phyloP scores from a whole-genome alignment of 2,888 invertebrate genomes.

The Parnassius smintheus region DNA sequence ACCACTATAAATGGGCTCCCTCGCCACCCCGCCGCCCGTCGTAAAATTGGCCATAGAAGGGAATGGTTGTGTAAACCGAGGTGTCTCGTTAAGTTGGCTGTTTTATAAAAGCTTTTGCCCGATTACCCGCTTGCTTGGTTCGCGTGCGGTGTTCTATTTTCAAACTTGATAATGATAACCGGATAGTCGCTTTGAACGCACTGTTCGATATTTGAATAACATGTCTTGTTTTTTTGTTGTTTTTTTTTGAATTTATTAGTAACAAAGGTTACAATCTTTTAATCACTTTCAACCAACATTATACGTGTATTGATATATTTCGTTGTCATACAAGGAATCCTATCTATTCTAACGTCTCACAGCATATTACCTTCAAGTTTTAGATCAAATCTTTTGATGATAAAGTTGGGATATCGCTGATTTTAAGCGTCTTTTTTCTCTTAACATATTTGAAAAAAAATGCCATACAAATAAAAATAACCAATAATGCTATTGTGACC shows the following conservation, averaged over 20 bases:
- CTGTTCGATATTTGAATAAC: slow-evolving; percentile 29
- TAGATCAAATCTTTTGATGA: too few species aligned
- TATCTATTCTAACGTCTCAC: too few species aligned
- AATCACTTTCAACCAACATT: too few species aligned
- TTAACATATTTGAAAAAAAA: too few species aligned
- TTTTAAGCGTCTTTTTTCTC: too few species aligned
- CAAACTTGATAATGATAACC: slow-evolving; percentile 78
- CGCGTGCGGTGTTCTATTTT: slow-evolving; percentile 79
- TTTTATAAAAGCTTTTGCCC: slow-evolving; percentile 72
- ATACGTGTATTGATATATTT: too few species aligned
- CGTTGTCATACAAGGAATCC: too few species aligned
- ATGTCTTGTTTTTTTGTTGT: slow-evolving; percentile 5
- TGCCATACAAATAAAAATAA: too few species aligned
- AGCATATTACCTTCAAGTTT: too few species aligned
- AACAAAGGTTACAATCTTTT: too few species aligned
- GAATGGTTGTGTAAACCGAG: slow-evolving; percentile 61
- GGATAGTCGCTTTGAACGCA: slow-evolving; percentile 49
- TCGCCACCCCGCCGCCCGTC: slow-evolving; percentile 49
- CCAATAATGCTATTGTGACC: too few species aligned
- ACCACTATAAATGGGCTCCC: slow-evolving; percentile 60
- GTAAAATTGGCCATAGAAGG: slow-evolving; percentile 65
- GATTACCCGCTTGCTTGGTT: slow-evolving; percentile 75
- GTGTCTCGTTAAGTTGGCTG: slow-evolving; percentile 55
- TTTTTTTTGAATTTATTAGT: slow-evolving; percentile 2
- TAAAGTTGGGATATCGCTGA: too few species aligned